These are phyloP conservation scores for Elachura formosa DNA, from an alignment of 2,113 vertebrate genomes.

Conservation along the genomic window DNA sequence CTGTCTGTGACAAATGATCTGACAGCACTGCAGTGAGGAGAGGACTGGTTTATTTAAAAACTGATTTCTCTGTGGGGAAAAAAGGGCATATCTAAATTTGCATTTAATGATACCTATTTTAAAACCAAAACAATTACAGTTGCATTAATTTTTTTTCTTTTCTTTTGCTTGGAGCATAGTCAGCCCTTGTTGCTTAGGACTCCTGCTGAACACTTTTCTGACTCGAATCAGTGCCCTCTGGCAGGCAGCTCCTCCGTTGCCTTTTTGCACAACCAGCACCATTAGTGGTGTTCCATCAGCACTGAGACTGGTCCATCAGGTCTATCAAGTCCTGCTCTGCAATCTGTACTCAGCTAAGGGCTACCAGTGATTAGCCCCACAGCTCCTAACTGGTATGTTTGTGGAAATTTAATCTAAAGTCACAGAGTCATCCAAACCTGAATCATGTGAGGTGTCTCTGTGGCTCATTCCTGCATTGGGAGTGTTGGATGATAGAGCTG, in stretches of 20 bases:
- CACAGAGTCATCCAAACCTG: neutral
- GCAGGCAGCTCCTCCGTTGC: neutral
- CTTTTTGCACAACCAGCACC: neutral
- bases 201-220: neutral
- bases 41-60: neutral
- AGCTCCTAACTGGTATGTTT: neutral
- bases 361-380: neutral
- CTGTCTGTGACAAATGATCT: constrained; percentile 31
- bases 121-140: constrained; percentile 11
- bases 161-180: neutral
- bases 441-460: neutral
- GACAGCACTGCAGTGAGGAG: neutral
- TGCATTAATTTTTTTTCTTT: constrained; percentile 26
- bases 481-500: neutral
- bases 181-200: neutral
- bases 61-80: neutral
- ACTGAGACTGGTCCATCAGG: neutral
- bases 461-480: neutral
- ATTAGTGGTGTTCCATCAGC: neutral
- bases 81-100: constrained; percentile 18
- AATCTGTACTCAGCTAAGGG: neutral
- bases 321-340: neutral
- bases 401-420: neutral
- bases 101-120: constrained; percentile 20
- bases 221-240: neutral